Base-by-base conservation (phyloP, 2,888 invertebrate genomes). In the Idaea biselata region DNA sequence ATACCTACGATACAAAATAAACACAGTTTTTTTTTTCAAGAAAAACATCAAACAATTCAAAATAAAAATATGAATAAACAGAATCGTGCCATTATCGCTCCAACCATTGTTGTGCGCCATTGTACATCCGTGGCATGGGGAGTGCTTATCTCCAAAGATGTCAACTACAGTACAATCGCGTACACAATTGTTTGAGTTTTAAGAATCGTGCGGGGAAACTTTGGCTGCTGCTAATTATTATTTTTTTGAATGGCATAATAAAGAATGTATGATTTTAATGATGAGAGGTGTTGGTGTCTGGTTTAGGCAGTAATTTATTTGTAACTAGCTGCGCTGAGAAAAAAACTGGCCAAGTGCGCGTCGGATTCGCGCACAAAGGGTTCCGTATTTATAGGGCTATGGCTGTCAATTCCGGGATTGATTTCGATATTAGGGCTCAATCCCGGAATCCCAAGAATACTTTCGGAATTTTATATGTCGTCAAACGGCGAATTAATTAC, bases 131-230 rank as follows among this genome's bases (percentile, higher is more conserved):
- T 67, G 59, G 63, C 61, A 60, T 55, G 58, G 54, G 58, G 53
- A 18, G 31, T 18, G 70, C 68, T 72, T 78, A 75, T 78, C 77
- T 74, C 62, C 68, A 68, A 68, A 71, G 73, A 72, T 73, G 78
- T 78, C 79, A 78, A 60, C 70, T 64, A 63, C 80, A 80, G 67
- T 55, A 25, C 62, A 32, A 56, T 56, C 18, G 18, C 14, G 14
- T 56, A 18, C 44, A 25, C 62, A 32, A 56, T 56, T 56, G 56
- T 18, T 18, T 56, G 56, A 18, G 17, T 56, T 56, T 56, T 18
- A 56, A 56, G 56, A 56, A 56, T 56, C 56, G 17, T 4, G 18
- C 56, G 18, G 56, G n/a, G 8, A 56, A 56, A 56, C 18, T 17
- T 56, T 17, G 55, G 16, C 7, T 56, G 56, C 18, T 16, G 56